Evolutionary conservation across 30 jellyfish, hydroid and myxozoan genomes (phyloP).

Genomic region (Aurelia aurita complex sp. Pacific): DNA sequence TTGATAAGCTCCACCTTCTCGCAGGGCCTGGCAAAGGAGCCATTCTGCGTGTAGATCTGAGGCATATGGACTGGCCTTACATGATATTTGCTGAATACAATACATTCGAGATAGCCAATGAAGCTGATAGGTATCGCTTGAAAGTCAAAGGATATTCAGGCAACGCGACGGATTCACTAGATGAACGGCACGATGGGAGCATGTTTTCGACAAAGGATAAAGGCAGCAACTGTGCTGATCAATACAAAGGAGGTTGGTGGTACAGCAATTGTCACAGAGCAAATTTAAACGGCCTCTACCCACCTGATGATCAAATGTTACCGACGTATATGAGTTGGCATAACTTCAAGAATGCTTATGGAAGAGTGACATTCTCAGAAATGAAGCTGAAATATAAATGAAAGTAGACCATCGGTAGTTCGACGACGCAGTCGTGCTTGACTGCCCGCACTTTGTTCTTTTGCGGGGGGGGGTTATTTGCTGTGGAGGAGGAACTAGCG

Average conservation of each 20-base stretch:
- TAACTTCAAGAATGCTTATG: not conserved
- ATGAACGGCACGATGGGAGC: not conserved
- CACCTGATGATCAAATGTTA: not conserved
- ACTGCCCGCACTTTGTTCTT: too few relatives aligned
- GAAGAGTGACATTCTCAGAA: conserved; percentile 15
- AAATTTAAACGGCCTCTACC: conserved; percentile 36
- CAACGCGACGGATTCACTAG: conserved; percentile 15
- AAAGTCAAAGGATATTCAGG: conserved; percentile 30
- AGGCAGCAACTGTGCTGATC: conserved; percentile 31
- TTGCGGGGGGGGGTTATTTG: too few relatives aligned
- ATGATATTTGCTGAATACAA: conserved; percentile 15
- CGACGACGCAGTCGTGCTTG: too few relatives aligned
- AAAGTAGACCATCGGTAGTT: too few relatives aligned
- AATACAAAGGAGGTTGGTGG: conserved; percentile 57
- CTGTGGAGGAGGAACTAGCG: too few relatives aligned
- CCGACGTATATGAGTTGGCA: conserved; percentile 9
- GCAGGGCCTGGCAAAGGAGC: conserved; percentile 54
- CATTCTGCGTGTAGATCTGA: conserved; percentile 39
- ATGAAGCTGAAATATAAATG: conserved; percentile 19
- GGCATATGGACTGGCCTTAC: conserved; percentile 10
- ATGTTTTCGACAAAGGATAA: conserved; percentile 28
- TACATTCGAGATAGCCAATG: conserved; percentile 25
- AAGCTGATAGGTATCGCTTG: conserved; percentile 34
- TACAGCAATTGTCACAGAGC: conserved; percentile 4
- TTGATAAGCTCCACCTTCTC: conserved; percentile 36